phyloP scores from a whole-genome alignment of 2,113 vertebrate species.

The Oreotrochilus melanogaster region DNA sequence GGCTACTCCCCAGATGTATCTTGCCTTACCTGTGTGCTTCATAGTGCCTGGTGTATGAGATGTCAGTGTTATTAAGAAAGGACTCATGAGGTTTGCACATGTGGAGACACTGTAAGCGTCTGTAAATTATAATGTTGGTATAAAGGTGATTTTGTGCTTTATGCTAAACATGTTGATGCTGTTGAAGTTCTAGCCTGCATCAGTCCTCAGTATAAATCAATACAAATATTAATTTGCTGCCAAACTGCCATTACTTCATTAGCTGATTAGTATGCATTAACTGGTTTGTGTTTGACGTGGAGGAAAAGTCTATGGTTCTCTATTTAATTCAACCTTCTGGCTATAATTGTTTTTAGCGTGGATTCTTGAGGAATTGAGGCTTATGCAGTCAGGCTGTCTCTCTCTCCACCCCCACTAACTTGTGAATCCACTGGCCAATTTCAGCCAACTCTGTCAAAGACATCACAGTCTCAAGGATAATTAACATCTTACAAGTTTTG shows the following conservation, averaged over 20 bases:
- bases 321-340: conserved; percentile 64
- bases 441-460: conserved; percentile 16
- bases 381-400: conserved; percentile 5
- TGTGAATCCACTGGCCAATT: neutral
- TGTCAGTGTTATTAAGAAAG: neutral
- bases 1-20: neutral
- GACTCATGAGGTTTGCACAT: neutral
- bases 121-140: neutral
- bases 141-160: neutral
- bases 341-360: conserved; percentile 52
- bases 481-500: neutral
- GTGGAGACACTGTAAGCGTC: neutral
- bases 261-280: conserved; percentile 44
- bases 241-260: neutral
- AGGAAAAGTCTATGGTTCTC: neutral
- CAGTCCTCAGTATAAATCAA: neutral
- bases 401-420: neutral
- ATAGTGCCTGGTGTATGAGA: neutral
- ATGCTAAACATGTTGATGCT: neutral
- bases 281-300: neutral
- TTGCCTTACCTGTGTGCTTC: neutral
- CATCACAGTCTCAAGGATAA: neutral
- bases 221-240: conserved; percentile 33
- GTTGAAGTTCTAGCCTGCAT: neutral
- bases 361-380: conserved; percentile 34